phyloP scores from a whole-genome alignment of 2,888 invertebrate species.

The Conops quadrifasciatus region DNA sequence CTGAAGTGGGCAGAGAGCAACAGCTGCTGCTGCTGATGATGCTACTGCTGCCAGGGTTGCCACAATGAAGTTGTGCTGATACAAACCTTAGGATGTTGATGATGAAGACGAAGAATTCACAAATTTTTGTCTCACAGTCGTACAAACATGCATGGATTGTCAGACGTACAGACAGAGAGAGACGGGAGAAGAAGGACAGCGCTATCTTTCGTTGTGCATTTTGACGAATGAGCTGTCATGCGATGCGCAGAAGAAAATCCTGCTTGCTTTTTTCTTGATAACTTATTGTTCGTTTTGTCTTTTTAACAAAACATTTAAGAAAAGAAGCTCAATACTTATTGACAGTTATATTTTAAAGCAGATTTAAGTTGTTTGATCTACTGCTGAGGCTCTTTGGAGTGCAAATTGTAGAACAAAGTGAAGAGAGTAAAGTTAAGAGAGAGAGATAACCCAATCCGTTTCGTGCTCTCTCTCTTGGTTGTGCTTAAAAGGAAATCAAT shows the following conservation, averaged over 20 bases:
- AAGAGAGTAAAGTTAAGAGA: too few relatives aligned
- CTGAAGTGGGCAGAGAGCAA: constrained; percentile 6
- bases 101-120: constrained; percentile 26
- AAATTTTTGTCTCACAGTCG: constrained; percentile 13
- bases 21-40: neutral
- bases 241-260: constrained; percentile 1
- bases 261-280: neutral
- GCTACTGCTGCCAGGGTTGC: neutral
- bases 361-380: too few relatives aligned
- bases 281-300: constrained; percentile 16
- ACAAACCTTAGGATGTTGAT: neutral
- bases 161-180: neutral
- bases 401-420: too few relatives aligned
- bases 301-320: neutral
- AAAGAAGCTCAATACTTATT: neutral
- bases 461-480: too few relatives aligned
- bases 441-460: too few relatives aligned
- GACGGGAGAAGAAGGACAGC: neutral
- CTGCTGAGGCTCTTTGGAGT: too few relatives aligned
- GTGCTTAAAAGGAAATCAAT: too few relatives aligned
- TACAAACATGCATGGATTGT: neutral
- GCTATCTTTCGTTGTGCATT: constrained; percentile 13
- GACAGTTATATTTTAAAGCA: neutral
- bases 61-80: constrained; percentile 5
- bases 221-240: constrained; percentile 33